A percentile compares a stretch with the other conserved stretches of the same genome.
These are phyloP conservation scores for Tachina lurida DNA, from an alignment of 2,888 invertebrate genomes.

Conservation along the genomic window DNA sequence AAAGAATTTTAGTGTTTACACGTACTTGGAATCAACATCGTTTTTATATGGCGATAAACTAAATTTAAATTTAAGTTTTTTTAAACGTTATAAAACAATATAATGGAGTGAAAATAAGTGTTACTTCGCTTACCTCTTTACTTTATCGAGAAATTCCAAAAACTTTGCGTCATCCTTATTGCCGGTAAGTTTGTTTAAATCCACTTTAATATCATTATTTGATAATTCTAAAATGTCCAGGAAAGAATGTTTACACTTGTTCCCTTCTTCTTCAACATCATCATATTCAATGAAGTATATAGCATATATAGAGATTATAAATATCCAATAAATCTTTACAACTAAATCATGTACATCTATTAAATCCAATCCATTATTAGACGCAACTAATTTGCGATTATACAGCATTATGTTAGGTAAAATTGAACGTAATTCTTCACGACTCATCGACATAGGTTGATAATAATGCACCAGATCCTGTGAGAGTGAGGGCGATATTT, in stretches of 20 bases:
- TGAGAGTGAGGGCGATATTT: conserved; percentile 80
- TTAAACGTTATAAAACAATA: neutral
- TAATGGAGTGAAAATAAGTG: neutral
- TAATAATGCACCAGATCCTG: conserved; percentile 81
- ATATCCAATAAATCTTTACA: conserved; percentile 82
- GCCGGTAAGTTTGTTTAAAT: conserved; percentile 77
- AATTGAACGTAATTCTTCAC: conserved; percentile 80
- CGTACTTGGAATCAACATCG: conserved; percentile 77
- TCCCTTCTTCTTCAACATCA: conserved; percentile 49
- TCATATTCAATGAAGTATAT: conserved; percentile 80
- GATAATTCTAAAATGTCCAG: conserved; percentile 78
- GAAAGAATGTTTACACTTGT: conserved; percentile 71
- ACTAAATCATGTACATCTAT: conserved; percentile 80
- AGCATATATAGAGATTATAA: conserved; percentile 81
- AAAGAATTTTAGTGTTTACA: conserved; percentile 48
- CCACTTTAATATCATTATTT: conserved; percentile 80
- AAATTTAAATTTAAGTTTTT: conserved; percentile 5
- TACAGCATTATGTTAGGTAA: conserved; percentile 81
- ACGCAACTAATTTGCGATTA: conserved; percentile 80
- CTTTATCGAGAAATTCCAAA: conserved; percentile 79
- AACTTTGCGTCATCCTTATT: conserved; percentile 81
- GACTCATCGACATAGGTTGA: conserved; percentile 80
- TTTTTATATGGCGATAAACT: conserved; percentile 79
- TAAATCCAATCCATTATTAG: conserved; percentile 78
- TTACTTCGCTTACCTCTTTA: conserved; percentile 73